Base-by-base conservation (phyloP, 2,797 vertebrate species). In the Iguana delicatissima region DNA sequence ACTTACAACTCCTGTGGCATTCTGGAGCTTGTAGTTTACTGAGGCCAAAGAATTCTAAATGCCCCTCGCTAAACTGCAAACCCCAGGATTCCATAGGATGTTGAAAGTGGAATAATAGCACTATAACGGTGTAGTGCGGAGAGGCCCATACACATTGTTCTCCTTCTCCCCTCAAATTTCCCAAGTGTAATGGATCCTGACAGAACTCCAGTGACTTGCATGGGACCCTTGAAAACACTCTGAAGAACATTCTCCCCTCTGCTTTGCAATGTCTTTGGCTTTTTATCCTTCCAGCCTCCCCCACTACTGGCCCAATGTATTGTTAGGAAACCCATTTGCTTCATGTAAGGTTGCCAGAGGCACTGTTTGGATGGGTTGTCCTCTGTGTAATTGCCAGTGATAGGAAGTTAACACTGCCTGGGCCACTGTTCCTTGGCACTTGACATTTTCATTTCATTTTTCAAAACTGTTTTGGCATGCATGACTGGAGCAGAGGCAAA, bases 391-490 rank as follows among this genome's bases (percentile, higher is more conserved):
- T 62, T 93, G 74, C 84, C 87, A 92, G 92, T 24, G 84, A 69
- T 12, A 91, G 82, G 84, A 91, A 91, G 26, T 82, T 85, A 9
- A 91, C 87, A 6, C 76, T 74, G 26, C 84, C 89, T 94, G 85
- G 80, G 26, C 88, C 87, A 85, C 85, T 91, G 26, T 91, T 93
- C 85, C 80, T 87, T 93, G 91, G 69, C 72, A 50, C 85, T 93
- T 95, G 57, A 83, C 0, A 1, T 93, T 94, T 95, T 89, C 92
- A 93, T 95, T 92, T 93, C 24, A 55, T 76, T 88, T 91, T 90
- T 91, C 74, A 46, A 55, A 89, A 84, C 16, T 4, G 38, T 92
- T 79, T 94, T 69, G 89, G 7, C 20, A 74, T 82, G 55, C 0
- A 0, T 84, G 64, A 92, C 59, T 69, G 46, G 35, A 10, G 84